Evolutionary conservation across 2,888 invertebrate species (phyloP).

Genomic region (Doris montereyensis): DNA sequence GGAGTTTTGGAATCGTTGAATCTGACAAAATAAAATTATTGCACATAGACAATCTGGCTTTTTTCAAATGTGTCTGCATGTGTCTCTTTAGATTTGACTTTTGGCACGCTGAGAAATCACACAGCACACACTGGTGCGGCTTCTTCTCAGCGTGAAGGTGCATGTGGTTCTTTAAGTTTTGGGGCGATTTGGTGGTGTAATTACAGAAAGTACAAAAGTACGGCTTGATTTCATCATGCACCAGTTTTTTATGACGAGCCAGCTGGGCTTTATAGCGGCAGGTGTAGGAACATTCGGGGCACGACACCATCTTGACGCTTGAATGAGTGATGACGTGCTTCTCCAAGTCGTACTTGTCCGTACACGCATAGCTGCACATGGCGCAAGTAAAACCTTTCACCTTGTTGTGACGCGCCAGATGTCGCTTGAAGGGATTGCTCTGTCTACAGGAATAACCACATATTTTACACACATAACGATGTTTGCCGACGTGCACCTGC

Average conservation of each 20-base stretch:
- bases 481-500: slow-evolving; percentile 40
- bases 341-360: slow-evolving; percentile 38
- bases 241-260: slow-evolving; percentile 35
- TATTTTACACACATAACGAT: slow-evolving; percentile 21
- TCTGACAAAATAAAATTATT: too few species aligned
- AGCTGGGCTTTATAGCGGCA: slow-evolving; percentile 37
- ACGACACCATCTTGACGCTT: slow-evolving; percentile 31
- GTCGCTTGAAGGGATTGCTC: slow-evolving; percentile 33
- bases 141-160: slow-evolving; percentile 32
- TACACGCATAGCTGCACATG: slow-evolving; percentile 33
- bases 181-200: slow-evolving; percentile 36
- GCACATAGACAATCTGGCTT: slow-evolving; percentile 9
- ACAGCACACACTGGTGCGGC: slow-evolving; percentile 36
- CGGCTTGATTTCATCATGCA: slow-evolving; percentile 39
- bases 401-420: slow-evolving; percentile 39
- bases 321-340: slow-evolving; percentile 34
- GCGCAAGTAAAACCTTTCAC: slow-evolving; percentile 32
- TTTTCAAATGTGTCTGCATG: slow-evolving; percentile 39
- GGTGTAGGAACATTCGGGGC: slow-evolving; percentile 34
- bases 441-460: slow-evolving; percentile 39
- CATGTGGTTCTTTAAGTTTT: slow-evolving; percentile 39
- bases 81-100: slow-evolving; percentile 39
- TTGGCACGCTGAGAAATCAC: slow-evolving; percentile 37
- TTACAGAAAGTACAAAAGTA: slow-evolving; percentile 37
- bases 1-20: too few species aligned